Evolutionary conservation across 2,113 vertebrate genomes (phyloP).

Genomic region (Microcebus jonahi): DNA sequence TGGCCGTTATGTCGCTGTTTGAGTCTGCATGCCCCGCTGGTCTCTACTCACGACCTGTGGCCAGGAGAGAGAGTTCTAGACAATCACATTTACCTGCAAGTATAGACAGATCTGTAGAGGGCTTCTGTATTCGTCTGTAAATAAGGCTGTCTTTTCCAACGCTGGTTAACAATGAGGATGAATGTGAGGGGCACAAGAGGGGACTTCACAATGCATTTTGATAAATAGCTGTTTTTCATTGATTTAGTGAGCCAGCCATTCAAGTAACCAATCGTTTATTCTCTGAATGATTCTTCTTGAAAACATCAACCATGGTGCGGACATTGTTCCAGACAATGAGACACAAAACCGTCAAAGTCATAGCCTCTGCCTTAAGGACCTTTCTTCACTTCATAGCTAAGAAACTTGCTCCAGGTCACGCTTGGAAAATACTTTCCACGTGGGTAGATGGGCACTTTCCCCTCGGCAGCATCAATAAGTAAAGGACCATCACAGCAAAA

Average conservation of each 20-base stretch:
- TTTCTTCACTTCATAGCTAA: background rate
- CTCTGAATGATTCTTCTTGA: background rate
- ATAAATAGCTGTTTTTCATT: background rate
- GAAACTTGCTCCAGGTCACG: background rate
- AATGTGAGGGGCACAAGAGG: background rate
- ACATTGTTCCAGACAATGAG: background rate
- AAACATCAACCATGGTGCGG: background rate
- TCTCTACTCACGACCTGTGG: background rate
- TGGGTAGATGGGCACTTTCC: background rate
- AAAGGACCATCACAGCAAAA: background rate
- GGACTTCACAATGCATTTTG: background rate
- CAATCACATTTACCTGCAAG: too few relatives aligned
- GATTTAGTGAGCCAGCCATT: background rate
- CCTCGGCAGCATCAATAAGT: background rate
- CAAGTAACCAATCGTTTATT: background rate
- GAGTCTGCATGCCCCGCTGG: background rate
- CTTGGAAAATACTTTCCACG: background rate
- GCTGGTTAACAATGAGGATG: background rate
- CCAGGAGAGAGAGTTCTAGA: background rate
- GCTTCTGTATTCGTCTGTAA: too few relatives aligned
- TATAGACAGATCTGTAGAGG: background rate
- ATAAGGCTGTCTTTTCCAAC: background rate
- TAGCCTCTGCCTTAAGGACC: background rate
- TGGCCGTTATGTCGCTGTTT: background rate
- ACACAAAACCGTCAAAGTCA: background rate